phyloP scores from a whole-genome alignment of 2,113 vertebrate species.

The Tretioscincus oriximinensis region DNA sequence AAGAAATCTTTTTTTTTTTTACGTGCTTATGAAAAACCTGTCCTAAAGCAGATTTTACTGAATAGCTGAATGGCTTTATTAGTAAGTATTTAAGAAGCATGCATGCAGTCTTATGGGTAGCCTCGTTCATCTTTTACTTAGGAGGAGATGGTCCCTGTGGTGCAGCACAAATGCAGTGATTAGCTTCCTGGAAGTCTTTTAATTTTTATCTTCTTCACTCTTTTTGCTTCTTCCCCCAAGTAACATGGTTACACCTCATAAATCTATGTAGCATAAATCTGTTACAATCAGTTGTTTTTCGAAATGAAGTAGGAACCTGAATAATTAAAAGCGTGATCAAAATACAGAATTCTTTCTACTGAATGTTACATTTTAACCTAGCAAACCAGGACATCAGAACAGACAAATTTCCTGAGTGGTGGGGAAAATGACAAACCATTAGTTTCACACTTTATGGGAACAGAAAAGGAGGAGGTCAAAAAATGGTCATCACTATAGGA shows the following conservation, averaged over 20 bases:
- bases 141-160: not conserved
- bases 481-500: slow-evolving; percentile 26
- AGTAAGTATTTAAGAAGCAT: not conserved
- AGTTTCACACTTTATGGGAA: slow-evolving; percentile 40
- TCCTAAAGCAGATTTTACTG: not conserved
- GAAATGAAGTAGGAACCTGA: not conserved
- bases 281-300: not conserved
- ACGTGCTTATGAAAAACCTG: not conserved
- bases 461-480: slow-evolving; percentile 36
- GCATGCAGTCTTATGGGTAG: not conserved
- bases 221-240: no score
- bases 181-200: not conserved
- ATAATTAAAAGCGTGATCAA: not conserved
- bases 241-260: not conserved
- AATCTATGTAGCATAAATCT: not conserved
- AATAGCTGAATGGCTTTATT: not conserved
- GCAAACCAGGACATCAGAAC: slow-evolving; percentile 18
- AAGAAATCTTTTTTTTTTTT: not conserved
- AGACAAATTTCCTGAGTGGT: slow-evolving; percentile 26
- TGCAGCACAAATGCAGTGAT: not conserved
- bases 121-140: not conserved
- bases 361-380: rapidly evolving
- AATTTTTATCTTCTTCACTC: not conserved
- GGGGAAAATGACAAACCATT: not conserved
- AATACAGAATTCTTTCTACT: not conserved